phyloP scores from a whole-genome alignment of 53 echinoderm and acorn worm species.

The Holothuria scabra region DNA sequence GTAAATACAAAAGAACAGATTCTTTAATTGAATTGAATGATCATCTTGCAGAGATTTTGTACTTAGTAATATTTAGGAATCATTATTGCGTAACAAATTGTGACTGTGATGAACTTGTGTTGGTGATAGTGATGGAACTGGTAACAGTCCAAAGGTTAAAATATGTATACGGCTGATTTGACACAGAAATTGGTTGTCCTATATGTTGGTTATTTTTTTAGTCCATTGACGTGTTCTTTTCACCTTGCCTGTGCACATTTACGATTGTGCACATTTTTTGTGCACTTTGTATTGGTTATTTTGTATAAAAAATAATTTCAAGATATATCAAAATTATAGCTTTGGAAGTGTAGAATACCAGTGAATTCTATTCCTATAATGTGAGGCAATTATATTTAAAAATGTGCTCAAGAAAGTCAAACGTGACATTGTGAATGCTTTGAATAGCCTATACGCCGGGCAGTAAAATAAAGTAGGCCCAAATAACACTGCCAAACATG shows the following conservation, averaged over 20 bases:
- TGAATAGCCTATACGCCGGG: too few relatives aligned
- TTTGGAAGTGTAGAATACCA: too few relatives aligned
- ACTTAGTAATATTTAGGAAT: slow-evolving; percentile 40
- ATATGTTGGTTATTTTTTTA: slow-evolving; percentile 5
- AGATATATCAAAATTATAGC: not conserved
- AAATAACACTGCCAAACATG: too few relatives aligned
- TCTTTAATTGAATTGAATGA: slow-evolving; percentile 29
- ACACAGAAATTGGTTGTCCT: slow-evolving; percentile 42
- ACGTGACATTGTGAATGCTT: too few relatives aligned
- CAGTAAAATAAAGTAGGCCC: too few relatives aligned
- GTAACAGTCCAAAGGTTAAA: not conserved
- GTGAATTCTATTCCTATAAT: too few relatives aligned
- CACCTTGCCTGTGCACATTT: too few relatives aligned
- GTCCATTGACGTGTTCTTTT: too few relatives aligned
- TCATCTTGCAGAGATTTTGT: slow-evolving; percentile 31
- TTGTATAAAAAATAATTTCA: not conserved
- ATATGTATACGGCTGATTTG: not conserved
- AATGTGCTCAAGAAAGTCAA: too few relatives aligned
- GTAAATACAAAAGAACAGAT: slow-evolving; percentile 50
- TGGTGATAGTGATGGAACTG: slow-evolving; percentile 12
- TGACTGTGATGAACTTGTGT: slow-evolving; percentile 33
- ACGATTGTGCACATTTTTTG: too few relatives aligned
- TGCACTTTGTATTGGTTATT: slow-evolving; percentile 19
- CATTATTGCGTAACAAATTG: slow-evolving; percentile 35
- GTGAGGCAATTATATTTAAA: too few relatives aligned